Conservation (phyloP, 2,888 invertebrate species). For the Dioctria linearis region DNA sequence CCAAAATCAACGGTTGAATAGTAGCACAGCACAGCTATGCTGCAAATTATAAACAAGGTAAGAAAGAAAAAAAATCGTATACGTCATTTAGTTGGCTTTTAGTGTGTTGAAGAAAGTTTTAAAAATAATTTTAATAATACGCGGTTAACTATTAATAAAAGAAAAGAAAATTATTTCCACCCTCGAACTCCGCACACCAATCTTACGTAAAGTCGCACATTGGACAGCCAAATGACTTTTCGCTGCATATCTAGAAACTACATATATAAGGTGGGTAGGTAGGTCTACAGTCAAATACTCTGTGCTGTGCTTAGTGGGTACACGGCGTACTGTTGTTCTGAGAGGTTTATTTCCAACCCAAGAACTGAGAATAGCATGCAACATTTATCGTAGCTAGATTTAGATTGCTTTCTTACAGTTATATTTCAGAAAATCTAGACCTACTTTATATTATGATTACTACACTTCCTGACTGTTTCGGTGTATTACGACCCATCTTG, state of each 20-base stretch:
- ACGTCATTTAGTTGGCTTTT: constrained; percentile 14
- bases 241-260: background rate
- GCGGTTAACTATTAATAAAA: constrained; percentile 34
- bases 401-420: background rate
- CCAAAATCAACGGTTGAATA: background rate
- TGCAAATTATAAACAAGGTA: background rate
- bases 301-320: too few species aligned
- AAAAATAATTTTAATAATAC: constrained; percentile 37
- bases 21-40: background rate
- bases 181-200: background rate
- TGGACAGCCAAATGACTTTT: constrained; percentile 8
- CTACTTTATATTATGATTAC: background rate
- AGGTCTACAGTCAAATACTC: too few species aligned
- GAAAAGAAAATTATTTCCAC: background rate
- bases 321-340: too few species aligned
- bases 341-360: too few species aligned
- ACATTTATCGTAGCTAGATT: background rate
- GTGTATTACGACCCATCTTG: too few species aligned
- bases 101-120: constrained; percentile 28
- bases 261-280: too few species aligned
- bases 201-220: constrained; percentile 31
- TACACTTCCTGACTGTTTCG: background rate
- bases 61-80: background rate
- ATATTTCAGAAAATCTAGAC: background rate
- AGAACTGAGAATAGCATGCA: background rate